Conservation (phyloP, 2,888 invertebrate species). For the Acrobasis repandana region DNA sequence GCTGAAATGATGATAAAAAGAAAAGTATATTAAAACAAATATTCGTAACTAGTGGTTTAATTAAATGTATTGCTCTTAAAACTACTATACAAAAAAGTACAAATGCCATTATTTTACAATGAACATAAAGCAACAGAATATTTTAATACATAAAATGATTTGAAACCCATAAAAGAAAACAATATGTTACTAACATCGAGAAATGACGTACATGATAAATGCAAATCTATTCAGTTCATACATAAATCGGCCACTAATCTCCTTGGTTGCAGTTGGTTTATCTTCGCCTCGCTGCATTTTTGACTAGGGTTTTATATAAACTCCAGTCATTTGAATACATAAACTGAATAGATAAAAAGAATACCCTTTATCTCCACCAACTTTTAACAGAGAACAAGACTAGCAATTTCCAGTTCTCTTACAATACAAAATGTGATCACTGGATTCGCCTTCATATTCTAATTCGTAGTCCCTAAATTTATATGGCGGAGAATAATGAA, state of each 20-base stretch:
- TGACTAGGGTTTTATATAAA: background rate
- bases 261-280: background rate
- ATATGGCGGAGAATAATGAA: constrained; percentile 38
- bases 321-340: background rate
- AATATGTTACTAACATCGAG: constrained; percentile 31
- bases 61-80: constrained; percentile 41
- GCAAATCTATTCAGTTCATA: constrained; percentile 18
- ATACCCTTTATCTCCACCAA: constrained; percentile 3
- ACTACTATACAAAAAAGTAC: constrained; percentile 40
- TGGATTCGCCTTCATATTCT: constrained; percentile 49
- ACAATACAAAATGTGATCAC: constrained; percentile 54
- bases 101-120: background rate
- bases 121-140: constrained; percentile 15
- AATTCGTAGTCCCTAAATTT: constrained; percentile 38
- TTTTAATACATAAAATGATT: background rate
- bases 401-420: constrained; percentile 63
- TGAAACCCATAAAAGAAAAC: constrained; percentile 19
- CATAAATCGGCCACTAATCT: background rate
- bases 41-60: constrained; percentile 33
- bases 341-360: background rate
- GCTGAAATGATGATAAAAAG: background rate
- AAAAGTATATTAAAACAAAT: constrained; percentile 17
- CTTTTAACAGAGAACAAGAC: constrained; percentile 23
- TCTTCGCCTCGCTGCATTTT: background rate
- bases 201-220: constrained; percentile 22